Evolutionary conservation across 2,797 vertebrate genomes (phyloP), one percentile per base, ranked within the genome.

Genomic region (Anguilla marmorata): DNA sequence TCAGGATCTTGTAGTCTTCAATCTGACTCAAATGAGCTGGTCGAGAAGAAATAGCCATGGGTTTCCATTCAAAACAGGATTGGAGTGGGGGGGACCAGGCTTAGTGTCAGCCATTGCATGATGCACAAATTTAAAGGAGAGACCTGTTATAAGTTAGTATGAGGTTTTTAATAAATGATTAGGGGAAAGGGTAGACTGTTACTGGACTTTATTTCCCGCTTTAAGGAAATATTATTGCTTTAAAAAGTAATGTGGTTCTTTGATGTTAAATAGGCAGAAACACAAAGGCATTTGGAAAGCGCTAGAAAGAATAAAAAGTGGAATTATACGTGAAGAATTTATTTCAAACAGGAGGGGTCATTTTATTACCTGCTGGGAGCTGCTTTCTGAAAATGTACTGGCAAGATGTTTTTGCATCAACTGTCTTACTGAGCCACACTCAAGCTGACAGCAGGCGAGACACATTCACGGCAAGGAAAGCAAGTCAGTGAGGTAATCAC

Each of bases 141-240:
- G 9, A 2, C 33, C 3, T 30, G 24, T 52, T 52, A 52, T 66
- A n/a, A 63, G 7, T 24, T 63, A 33, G 27, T 27, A 69, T 12
- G n/a, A 69, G 69, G 69, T 33, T 33, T 72, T 72, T 79, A 45
- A 45, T 79, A 79, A 41, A 79, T 37, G 3, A 79, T 79, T 79
- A 16, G 16, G 21, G 6, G 6, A 3, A 69, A 27, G 6, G 16
- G 74, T 19, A 1, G 74, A 41, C 1, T 33, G 14, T 30, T 79
- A 7, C 37, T 79, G 11, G 12, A 1, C 33, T 19, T 79, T 41
- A 41, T 79, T 79, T 41, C 37, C 74, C 16, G 74, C 37, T 41
- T 79, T 37, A 79, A 41, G 3, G 74, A 37, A 79, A 37, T 79
- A 33, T 79, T 41, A 79, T 16, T 37, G 2, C 72, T 45, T 80